Conservation (phyloP, 2,888 invertebrate species). For the Deilephila elpenor region DNA sequence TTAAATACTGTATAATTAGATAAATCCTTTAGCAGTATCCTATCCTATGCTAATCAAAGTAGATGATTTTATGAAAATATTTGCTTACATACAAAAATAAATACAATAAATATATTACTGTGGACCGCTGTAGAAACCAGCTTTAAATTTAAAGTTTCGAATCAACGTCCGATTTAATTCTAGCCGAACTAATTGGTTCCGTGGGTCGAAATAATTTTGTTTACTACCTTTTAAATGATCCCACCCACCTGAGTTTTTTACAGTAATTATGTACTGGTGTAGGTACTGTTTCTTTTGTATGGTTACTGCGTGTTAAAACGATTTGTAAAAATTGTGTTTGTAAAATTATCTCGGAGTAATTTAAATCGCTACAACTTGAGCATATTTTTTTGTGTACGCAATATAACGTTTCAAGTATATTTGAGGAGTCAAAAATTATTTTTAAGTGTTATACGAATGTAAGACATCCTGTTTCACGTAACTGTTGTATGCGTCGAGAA, state of each 20-base stretch:
- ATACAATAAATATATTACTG: background rate
- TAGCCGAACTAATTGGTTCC: constrained; percentile 82
- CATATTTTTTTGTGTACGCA: background rate
- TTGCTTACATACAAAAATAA: background rate
- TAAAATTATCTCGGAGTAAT: constrained; percentile 17
- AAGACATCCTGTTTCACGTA: background rate
- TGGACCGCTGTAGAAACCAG: background rate
- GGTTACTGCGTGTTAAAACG: constrained; percentile 43
- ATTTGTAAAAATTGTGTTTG: constrained; percentile 23
- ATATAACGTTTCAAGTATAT: background rate
- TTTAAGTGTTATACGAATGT: background rate
- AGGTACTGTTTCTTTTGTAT: constrained; percentile 44
- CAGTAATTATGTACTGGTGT: constrained; percentile 61
- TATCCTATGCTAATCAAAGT: background rate
- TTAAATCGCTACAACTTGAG: constrained; percentile 15
- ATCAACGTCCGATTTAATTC: constrained; percentile 80
- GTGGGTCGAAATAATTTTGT: constrained; percentile 83
- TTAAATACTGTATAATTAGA: no score
- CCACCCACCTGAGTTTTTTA: constrained; percentile 76
- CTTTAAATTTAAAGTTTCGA: constrained; percentile 50
- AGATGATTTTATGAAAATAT: background rate
- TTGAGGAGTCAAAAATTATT: background rate
- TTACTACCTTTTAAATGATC: constrained; percentile 82
- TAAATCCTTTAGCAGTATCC: no score
- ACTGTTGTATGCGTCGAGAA: background rate